Evolutionary conservation across 2,888 invertebrate species (phyloP), one percentile per base, ranked within the genome.

Genomic region (Troglohyphantes excavatus): DNA sequence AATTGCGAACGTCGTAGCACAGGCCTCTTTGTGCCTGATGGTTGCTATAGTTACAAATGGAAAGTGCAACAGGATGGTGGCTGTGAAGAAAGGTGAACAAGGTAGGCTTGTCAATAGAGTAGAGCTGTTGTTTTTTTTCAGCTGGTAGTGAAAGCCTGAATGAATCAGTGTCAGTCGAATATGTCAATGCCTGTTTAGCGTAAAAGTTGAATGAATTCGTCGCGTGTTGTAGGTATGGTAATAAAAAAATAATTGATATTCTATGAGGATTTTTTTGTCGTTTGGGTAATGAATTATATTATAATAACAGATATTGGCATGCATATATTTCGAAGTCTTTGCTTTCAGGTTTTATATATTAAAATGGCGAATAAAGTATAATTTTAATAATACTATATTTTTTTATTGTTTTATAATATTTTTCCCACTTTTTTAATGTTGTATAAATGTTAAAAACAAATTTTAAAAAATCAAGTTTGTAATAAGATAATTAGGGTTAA

Each of bases 31-130:
- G 13, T 13, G 5, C 5, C 53, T 53, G 53, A n/a, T n/a, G 53
- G 85, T 85, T 70, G 21, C 78, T 61, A 85, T 85, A 76, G 75
- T 59, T 67, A 85, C 85, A 85, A 85, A 85, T 85, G 85, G 85
- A 85, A 85, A 61, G 63, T 70, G 78, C 85, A 85, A 85, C 85
- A 85, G 85, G 76, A 59, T 27, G 61, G 84, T 17, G 23, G 43
- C 33, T 70, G 29, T 23, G 6, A 13, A 70, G 81, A 82, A 82
- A 43, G 63, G 59, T 26, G 27, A 17, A n/a, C 9, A 17, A 19
- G 43, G 27, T 33, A 65, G 63, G 23, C 46, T 29, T 79, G 46
- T 39, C 63, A 78, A 33, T 11, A 46, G 2, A 43, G 23, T 27
- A 53, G 53, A 53, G 13, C 0, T 53, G 9, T 53, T 53, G 9